phyloP scores from a whole-genome alignment of 2,888 invertebrate genomes.

The Deroplatys truncata region DNA sequence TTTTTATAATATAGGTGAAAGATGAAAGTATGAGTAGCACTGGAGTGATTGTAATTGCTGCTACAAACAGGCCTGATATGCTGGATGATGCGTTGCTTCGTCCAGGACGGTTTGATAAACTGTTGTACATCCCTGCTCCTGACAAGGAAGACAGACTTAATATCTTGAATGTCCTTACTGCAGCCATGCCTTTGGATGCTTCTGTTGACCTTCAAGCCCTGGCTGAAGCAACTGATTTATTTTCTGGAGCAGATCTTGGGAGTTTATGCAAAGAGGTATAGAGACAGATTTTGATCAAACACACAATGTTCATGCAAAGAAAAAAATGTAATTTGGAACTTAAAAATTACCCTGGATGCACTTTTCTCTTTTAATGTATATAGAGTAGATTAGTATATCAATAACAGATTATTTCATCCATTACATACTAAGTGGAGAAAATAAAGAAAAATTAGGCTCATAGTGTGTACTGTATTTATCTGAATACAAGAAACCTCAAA shows the following conservation, averaged over 20 bases:
- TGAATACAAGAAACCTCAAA: no score
- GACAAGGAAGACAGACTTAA: conserved; percentile 48
- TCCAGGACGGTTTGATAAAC: conserved; percentile 59
- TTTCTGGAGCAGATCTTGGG: conserved; percentile 60
- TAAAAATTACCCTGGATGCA: no score
- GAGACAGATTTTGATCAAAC: not conserved
- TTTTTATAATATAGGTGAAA: not conserved
- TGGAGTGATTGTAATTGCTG: conserved; percentile 55
- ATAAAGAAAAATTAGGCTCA: no score
- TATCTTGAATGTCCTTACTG: conserved; percentile 47
- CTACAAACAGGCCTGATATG: conserved; percentile 61
- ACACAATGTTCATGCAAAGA: no score
- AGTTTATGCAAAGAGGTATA: conserved; percentile 56
- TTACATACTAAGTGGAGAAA: no score
- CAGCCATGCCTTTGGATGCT: conserved; percentile 45
- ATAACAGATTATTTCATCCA: no score
- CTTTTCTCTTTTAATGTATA: no score
- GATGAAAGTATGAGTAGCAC: not conserved
- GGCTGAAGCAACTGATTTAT: conserved; percentile 48
- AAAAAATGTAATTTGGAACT: no score
- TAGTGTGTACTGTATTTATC: no score
- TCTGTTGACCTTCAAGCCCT: conserved; percentile 46
- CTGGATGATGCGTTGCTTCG: conserved; percentile 58
- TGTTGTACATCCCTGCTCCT: conserved; percentile 59
- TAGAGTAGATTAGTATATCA: no score